Conservation (phyloP, 2,113 vertebrate species). For the Thamnaconus septentrionalis region DNA sequence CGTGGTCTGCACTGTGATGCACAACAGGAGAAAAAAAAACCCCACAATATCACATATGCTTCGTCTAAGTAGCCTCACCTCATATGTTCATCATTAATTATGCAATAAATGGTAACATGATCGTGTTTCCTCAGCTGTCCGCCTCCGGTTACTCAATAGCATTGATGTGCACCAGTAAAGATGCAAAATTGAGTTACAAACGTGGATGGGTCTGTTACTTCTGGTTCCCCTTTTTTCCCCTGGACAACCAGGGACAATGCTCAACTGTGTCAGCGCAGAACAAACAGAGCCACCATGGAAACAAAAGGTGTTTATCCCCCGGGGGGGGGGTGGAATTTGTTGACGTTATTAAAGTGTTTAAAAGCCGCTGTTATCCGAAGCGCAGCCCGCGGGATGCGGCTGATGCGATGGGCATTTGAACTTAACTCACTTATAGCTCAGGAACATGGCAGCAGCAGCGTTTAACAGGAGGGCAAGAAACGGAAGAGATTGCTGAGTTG, state of each 20-base stretch:
- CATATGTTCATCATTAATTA: constrained; percentile 9
- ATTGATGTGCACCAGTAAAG: too few relatives aligned
- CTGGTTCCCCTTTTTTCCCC: background rate
- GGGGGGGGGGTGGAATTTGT: constrained; percentile 6
- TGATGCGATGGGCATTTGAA: constrained; percentile 1
- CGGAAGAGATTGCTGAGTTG: too few relatives aligned
- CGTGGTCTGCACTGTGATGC: too few relatives aligned
- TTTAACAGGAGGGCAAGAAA: too few relatives aligned
- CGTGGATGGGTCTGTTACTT: background rate
- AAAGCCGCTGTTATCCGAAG: constrained; percentile 5
- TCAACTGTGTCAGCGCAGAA: constrained; percentile 18
- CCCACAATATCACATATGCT: too few relatives aligned
- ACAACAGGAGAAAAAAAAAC: too few relatives aligned
- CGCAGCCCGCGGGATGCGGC: background rate
- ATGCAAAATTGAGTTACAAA: too few relatives aligned
- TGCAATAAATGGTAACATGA: constrained; percentile 32
- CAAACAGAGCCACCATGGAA: constrained; percentile 38
- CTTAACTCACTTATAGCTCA: background rate
- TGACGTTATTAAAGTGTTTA: constrained; percentile 21
- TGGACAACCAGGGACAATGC: constrained; percentile 1
- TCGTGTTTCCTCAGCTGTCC: constrained; percentile 6
- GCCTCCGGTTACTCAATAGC: background rate
- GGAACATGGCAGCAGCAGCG: background rate
- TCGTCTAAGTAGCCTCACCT: background rate
- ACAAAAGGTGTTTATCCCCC: constrained; percentile 19